These are phyloP conservation scores for Boulengeromyrus knoepffleri DNA, from an alignment of 2,113 vertebrate species.

Conservation along the genomic window DNA sequence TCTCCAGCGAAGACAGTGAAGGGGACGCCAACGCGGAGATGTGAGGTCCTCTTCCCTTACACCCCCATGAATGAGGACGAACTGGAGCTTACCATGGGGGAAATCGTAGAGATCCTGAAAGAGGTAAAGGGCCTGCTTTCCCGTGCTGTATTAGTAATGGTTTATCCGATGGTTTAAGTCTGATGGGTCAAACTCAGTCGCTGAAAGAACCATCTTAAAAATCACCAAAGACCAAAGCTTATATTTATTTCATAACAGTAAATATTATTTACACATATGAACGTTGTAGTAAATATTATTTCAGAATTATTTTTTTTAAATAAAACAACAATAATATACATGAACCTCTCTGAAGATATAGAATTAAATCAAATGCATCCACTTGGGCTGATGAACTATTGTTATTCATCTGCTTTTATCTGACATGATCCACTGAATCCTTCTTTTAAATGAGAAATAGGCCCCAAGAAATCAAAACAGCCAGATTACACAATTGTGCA, in stretches of 20 bases:
- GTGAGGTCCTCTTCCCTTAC: conserved; percentile 67
- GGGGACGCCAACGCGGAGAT: conserved; percentile 52
- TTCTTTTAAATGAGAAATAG: background rate
- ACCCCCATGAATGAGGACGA: conserved; percentile 60
- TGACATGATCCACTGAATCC: background rate
- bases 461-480: background rate
- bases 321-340: background rate
- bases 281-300: background rate
- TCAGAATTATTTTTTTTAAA: background rate
- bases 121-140: conserved; percentile 57
- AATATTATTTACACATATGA: background rate
- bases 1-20: conserved; percentile 47
- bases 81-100: conserved; percentile 64
- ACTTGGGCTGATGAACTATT: background rate
- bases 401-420: background rate
- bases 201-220: background rate
- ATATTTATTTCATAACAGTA: background rate
- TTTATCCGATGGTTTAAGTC: background rate
- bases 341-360: background rate
- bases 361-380: background rate
- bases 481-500: background rate
- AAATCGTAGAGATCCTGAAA: conserved; percentile 66
- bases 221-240: background rate
- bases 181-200: background rate
- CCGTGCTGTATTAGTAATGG: background rate